These are phyloP conservation scores for Tragelaphus buxtoni DNA, from an alignment of 2,113 vertebrate species.

Conservation along the genomic window DNA sequence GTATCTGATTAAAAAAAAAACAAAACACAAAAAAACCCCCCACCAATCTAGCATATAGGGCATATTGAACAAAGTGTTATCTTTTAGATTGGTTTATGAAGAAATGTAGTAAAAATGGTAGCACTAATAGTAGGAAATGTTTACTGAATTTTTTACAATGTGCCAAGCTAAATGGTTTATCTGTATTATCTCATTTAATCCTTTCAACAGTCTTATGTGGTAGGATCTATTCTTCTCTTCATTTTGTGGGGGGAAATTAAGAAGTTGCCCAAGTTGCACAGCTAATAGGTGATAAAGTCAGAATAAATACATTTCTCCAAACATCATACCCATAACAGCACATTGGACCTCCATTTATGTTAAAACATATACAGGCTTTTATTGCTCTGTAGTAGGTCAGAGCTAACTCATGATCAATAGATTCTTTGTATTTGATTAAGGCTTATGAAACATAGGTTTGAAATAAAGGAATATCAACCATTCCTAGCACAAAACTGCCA, in stretches of 20 bases:
- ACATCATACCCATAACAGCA: background rate
- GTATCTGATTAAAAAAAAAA: background rate
- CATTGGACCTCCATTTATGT: background rate
- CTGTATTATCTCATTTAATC: background rate
- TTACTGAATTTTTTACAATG: background rate
- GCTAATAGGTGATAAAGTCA: background rate
- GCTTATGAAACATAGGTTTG: background rate
- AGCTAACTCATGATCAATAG: background rate
- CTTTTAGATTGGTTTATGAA: background rate
- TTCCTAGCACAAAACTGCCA: background rate
- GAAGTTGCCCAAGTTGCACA: background rate
- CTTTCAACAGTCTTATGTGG: background rate
- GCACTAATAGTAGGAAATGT: background rate
- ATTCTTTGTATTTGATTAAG: background rate
- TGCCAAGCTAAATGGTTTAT: background rate
- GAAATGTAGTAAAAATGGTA: background rate
- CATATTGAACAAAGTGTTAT: background rate
- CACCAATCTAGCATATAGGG: background rate
- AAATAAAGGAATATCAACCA: background rate
- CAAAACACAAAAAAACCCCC: too few relatives aligned
- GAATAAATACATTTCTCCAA: background rate
- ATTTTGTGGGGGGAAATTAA: conserved; percentile 10
- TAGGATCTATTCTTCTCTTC: background rate
- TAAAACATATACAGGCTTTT: background rate
- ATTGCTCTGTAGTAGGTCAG: background rate